Conservation (phyloP, 2,797 vertebrate genomes). For the Myoxocephalus aenaeus region DNA sequence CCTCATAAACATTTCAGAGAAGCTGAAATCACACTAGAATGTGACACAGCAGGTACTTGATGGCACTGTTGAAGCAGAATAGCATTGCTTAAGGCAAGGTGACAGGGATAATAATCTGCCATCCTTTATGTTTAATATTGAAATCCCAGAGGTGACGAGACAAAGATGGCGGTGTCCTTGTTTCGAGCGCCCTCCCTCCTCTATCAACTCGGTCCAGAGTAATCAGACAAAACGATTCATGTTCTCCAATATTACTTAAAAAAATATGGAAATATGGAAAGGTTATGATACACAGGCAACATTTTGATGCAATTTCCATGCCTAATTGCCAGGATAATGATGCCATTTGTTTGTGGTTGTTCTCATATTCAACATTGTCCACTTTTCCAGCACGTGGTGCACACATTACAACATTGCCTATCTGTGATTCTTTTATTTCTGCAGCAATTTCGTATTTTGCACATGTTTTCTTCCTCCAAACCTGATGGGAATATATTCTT, state of each 20-base stretch:
- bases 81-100: conserved; percentile 93
- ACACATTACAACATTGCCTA: conserved; percentile 22
- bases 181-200: conserved; percentile 75
- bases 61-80: conserved; percentile 86
- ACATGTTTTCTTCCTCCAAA: conserved; percentile 40
- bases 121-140: conserved; percentile 93
- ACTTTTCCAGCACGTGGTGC: conserved; percentile 9
- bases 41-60: conserved; percentile 90
- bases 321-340: conserved; percentile 24
- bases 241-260: conserved; percentile 47
- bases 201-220: conserved; percentile 57
- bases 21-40: conserved; percentile 85
- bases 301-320: conserved; percentile 15
- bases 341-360: conserved; percentile 31
- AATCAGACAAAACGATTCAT: conserved; percentile 63
- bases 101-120: conserved; percentile 88
- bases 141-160: conserved; percentile 82
- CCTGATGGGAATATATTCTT: conserved; percentile 61
- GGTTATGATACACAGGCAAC: not conserved
- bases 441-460: conserved; percentile 62
- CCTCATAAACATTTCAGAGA: conserved; percentile 69
- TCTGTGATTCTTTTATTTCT: conserved; percentile 50
- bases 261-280: conserved; percentile 18
- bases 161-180: conserved; percentile 83
- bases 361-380: conserved; percentile 39